Percentiles rank a stretch among this genome's conserved stretches.
These are phyloP conservation scores for Drosophila aldrichi DNA, from an alignment of 2,888 invertebrate species.

Conservation along the genomic window DNA sequence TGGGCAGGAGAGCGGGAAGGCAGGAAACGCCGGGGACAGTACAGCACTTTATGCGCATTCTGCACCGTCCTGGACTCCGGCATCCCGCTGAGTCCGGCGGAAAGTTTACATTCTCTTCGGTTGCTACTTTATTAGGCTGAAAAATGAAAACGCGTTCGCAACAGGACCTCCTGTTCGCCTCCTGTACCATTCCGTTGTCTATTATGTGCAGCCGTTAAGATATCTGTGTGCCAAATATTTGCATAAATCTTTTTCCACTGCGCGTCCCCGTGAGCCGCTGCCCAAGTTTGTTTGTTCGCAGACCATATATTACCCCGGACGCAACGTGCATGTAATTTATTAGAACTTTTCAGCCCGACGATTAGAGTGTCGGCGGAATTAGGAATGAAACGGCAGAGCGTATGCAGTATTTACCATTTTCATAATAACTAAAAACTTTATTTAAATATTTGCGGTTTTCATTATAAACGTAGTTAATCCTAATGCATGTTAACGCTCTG, in stretches of 20 bases:
- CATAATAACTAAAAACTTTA: slow-evolving; percentile 77
- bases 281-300: slow-evolving; percentile 45
- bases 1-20: slow-evolving; percentile 15
- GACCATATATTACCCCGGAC: slow-evolving; percentile 50
- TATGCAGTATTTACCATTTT: slow-evolving; percentile 72
- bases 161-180: slow-evolving; percentile 27
- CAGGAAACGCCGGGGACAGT: slow-evolving; percentile 30
- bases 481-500: slow-evolving; percentile 72
- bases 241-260: slow-evolving; percentile 69
- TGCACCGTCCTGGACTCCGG: slow-evolving; percentile 21
- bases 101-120: slow-evolving; percentile 52
- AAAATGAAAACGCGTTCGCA: slow-evolving; percentile 62
- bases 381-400: slow-evolving; percentile 21
- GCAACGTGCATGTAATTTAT: slow-evolving; percentile 57
- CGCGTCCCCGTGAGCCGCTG: slow-evolving; percentile 5
- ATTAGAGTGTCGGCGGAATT: slow-evolving; percentile 12
- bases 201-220: slow-evolving; percentile 70
- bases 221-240: slow-evolving; percentile 68
- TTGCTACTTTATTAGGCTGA: slow-evolving; percentile 74
- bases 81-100: slow-evolving; percentile 49
- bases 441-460: slow-evolving; percentile 61
- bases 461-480: slow-evolving; percentile 57
- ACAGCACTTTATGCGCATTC: slow-evolving; percentile 61
- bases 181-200: slow-evolving; percentile 23
- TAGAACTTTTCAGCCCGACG: slow-evolving; percentile 42